Base-by-base conservation (phyloP, 1,140 invertebrate genomes). In the Brachystomella parvula region DNA sequence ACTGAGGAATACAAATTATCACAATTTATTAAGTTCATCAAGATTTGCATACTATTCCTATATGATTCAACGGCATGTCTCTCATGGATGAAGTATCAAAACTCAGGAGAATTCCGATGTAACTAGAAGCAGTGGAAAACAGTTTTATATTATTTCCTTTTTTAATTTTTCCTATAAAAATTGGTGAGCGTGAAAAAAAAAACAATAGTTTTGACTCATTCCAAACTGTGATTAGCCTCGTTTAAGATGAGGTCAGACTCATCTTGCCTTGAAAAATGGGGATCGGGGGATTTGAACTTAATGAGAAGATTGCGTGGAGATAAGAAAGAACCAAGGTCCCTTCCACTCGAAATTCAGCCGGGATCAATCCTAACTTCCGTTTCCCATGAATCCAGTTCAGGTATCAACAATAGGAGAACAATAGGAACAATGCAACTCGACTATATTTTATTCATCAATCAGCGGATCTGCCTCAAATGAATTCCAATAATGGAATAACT, bases 251-350 rank as follows among this genome's bases (percentile, higher is more conserved):
- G 49, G 49, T 53, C 49, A 53, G 49, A 53, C 12, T 19, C 12
- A 53, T 26, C 49, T 39, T 39, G 35, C 19, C 35, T 6, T 6
- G 9, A 53, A 15, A 15, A 53, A 12, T 6, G 12, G 49, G 49
- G 21, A 24, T 24, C 49, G 9, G 39, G n/a, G 39, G 24, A 6
- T 26, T 6, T 69, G 70, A 39, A 66, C 70, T 69, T 39, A 68
- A 72, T 72, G 67, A 69, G 70, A 35, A 35, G 62, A 69, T 72
- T 59, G 70, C 70, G 70, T 72, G 70, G 67, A 69, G 70, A 69
- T 69, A 33, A 31, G 59, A 61, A 69, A 70, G 58, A 67, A 44
- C 53, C 32, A 47, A 49, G 66, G 64, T 61, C 66, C 39, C 59
- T 39, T 39, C 19, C 6, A 6, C 35, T 6, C 19, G 35, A 39